These are phyloP conservation scores for Aplodontia rufa DNA, from an alignment of 2,113 vertebrate genomes.

Conservation along the genomic window DNA sequence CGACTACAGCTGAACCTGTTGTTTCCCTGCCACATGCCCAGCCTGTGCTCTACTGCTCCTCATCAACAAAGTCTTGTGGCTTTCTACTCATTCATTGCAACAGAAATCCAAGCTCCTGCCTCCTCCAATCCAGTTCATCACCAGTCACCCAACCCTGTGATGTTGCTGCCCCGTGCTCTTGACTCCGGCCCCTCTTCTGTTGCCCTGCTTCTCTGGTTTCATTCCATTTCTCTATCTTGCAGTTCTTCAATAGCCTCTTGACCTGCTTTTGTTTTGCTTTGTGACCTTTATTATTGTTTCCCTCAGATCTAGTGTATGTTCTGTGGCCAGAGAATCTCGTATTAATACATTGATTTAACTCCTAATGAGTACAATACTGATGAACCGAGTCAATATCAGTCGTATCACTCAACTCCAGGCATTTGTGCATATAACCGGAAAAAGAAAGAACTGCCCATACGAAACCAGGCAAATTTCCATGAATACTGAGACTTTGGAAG, in stretches of 20 bases:
- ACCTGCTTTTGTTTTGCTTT: neutral
- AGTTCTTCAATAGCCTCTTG: neutral
- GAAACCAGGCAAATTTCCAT: neutral
- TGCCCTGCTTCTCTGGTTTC: neutral
- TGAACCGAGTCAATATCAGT: neutral
- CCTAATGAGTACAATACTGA: neutral
- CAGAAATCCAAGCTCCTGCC: neutral
- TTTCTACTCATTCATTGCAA: neutral
- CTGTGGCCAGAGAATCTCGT: neutral
- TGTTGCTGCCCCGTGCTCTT: too few species aligned
- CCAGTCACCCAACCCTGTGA: neutral
- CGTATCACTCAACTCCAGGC: neutral
- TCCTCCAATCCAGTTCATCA: neutral
- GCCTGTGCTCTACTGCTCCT: neutral
- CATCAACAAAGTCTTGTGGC: neutral
- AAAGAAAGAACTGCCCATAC: neutral
- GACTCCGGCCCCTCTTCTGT: neutral
- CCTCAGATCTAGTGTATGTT: neutral
- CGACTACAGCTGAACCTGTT: neutral
- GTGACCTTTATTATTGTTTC: neutral
- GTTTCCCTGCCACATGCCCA: neutral
- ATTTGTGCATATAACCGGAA: neutral
- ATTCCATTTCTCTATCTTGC: neutral
- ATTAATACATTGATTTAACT: neutral
- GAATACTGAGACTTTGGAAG: neutral